Base-by-base conservation (phyloP, 2,888 invertebrate genomes). In the Chironomus riparius region DNA sequence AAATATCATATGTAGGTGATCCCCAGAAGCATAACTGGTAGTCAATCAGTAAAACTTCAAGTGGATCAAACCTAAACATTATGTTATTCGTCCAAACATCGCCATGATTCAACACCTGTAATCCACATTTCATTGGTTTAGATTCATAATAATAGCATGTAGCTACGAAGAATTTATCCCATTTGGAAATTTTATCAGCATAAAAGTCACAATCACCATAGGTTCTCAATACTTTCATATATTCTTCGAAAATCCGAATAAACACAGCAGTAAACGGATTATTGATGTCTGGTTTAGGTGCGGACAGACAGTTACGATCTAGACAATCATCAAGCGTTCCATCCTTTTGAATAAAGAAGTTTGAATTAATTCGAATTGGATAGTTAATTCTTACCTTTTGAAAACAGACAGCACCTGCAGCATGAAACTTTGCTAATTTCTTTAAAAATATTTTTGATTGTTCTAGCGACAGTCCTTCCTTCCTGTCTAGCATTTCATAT, bases 11-110 rank as follows among this genome's bases (percentile, higher is more conserved):
- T 0, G 71, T 77, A 1, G 78, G 78, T 10, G 70, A 72, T 15
- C 47, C 75, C 65, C 73, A 78, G 12, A 50, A 74, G 18, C 76
- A 77, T 48, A 28, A 7, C 50, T 71, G 71, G 15, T 15, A 71
- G 18, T 71, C 71, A 15, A 56, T 15, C 56, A 71, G 28, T 0
- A 38, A 7, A 2, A 71, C 61, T 28, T 71, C 22, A 77, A 72
- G 47, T 77, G 78, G 13, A 22, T 76, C 48, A 28, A 77, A 73
- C 47, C 78, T 77, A 75, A 78, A 78, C 77, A 78, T 65, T 28
- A 78, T 78, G 24, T 79, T 77, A 22, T 76, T 77, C 4, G 56
- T 15, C 78, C 78, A 78, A 65, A 69, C 50, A 61, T 77, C 78
- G 0, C 77, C 77, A 65, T 78, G 78, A 62, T 77, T 77, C 18